Conservation (phyloP, 1,140 invertebrate species). For the Cheumatopsyche charites region DNA sequence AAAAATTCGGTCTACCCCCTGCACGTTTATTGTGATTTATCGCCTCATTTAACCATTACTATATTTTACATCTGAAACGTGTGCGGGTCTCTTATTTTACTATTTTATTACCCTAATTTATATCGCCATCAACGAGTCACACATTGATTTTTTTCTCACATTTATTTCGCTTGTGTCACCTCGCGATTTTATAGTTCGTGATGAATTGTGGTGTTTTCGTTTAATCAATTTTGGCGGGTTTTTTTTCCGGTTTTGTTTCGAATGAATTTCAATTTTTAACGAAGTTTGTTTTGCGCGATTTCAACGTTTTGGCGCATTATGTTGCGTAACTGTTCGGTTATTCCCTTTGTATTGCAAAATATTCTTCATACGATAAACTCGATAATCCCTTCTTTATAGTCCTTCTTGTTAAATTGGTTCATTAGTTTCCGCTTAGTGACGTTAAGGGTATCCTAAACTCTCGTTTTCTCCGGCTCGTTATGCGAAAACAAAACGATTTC, state of each 20-base stretch:
- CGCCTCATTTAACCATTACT: too few species aligned
- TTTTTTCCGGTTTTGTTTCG: too few species aligned
- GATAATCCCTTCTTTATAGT: slow-evolving; percentile 38
- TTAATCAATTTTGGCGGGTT: too few species aligned
- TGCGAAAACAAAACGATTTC: neutral
- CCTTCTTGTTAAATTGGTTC: slow-evolving; percentile 41
- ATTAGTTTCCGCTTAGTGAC: slow-evolving; percentile 34
- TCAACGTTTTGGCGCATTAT: too few species aligned
- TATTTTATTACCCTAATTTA: too few species aligned
- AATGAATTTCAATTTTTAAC: neutral
- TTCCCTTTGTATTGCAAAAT: slow-evolving; percentile 44
- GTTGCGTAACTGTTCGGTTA: neutral
- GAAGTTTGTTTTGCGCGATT: neutral
- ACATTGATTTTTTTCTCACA: neutral
- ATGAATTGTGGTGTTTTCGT: too few species aligned
- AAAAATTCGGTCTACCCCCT: slow-evolving; percentile 6
- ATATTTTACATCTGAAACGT: too few species aligned
- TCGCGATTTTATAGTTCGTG: too few species aligned
- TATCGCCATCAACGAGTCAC: too few species aligned
- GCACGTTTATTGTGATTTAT: slow-evolving; percentile 31
- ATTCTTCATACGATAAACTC: slow-evolving; percentile 39
- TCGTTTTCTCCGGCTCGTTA: slow-evolving; percentile 1
- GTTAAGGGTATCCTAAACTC: neutral
- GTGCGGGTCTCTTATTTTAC: too few species aligned
- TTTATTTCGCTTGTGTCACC: neutral